Percentiles rank a stretch among this genome's conserved stretches.
These are phyloP conservation scores for Xylota sylvarum DNA, from an alignment of 2,888 invertebrate species.

Conservation along the genomic window DNA sequence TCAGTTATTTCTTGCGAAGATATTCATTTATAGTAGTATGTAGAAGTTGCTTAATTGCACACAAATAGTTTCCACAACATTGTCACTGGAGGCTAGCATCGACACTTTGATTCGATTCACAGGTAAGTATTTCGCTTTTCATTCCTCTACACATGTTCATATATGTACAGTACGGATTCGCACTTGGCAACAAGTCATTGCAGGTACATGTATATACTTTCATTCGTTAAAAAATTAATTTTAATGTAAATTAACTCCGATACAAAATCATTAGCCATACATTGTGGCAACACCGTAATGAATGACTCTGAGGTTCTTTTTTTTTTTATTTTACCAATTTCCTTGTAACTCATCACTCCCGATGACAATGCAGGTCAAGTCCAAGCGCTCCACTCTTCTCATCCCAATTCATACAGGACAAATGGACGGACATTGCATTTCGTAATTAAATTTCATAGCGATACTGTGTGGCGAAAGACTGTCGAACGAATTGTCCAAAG, in stretches of 20 bases:
- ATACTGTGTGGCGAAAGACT: slow-evolving; percentile 8
- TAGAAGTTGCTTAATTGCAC: no score
- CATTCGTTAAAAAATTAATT: slow-evolving; percentile 13
- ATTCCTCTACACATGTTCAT: neutral
- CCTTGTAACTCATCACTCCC: slow-evolving; percentile 20
- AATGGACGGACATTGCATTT: slow-evolving; percentile 29
- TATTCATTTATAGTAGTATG: no score
- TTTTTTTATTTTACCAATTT: neutral
- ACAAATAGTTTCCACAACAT: no score
- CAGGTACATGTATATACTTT: neutral
- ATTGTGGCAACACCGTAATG: slow-evolving; percentile 32
- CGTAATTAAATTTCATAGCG: slow-evolving; percentile 44
- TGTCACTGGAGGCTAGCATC: no score
- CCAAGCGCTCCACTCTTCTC: slow-evolving; percentile 1
- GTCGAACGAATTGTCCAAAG: slow-evolving; percentile 6
- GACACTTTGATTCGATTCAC: neutral
- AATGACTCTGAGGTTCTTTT: slow-evolving; percentile 10
- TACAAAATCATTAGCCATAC: slow-evolving; percentile 51
- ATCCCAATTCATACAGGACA: neutral
- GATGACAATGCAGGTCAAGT: slow-evolving; percentile 59
- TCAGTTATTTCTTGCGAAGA: no score
- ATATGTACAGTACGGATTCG: no score
- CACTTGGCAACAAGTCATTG: neutral
- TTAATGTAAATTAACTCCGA: slow-evolving; percentile 28
- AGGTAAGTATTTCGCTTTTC: neutral